Base-by-base conservation (phyloP, 1,140 invertebrate genomes). In the Laupala kohalensis region DNA sequence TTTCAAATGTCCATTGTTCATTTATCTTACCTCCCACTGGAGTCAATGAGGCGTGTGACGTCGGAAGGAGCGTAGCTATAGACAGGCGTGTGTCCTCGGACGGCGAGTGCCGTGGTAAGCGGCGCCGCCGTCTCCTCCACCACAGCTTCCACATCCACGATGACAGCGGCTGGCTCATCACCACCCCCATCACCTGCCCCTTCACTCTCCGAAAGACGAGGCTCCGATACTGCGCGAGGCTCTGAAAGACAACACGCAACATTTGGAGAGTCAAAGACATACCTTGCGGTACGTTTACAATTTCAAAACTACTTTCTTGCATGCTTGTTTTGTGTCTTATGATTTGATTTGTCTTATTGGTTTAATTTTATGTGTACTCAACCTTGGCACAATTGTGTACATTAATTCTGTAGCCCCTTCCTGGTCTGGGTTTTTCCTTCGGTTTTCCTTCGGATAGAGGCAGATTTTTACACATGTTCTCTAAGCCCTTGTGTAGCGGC, bases 251-350 rank as follows among this genome's bases (percentile, higher is more conserved):
- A 78, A 5, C 25, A 27, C 69, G 86, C 84, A 76, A 90, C 86
- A 74, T 90, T 90, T 0, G 90, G 82, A 5, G 88, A 90, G 9
- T n/a, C n/a, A n/a, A n/a, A n/a, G n/a, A n/a, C n/a, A n/a, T n/a
- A n/a, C n/a, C n/a, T n/a, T n/a, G n/a, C n/a, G n/a, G n/a, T n/a
- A n/a, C n/a, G n/a, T n/a, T n/a, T n/a, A n/a, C n/a, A n/a, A n/a
- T n/a, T n/a, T n/a, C n/a, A n/a, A n/a, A n/a, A n/a, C n/a, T n/a
- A n/a, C n/a, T n/a, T n/a, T n/a, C n/a, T n/a, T n/a, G n/a, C n/a
- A n/a, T n/a, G n/a, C n/a, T n/a, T n/a, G n/a, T n/a, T n/a, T n/a
- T n/a, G n/a, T n/a, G n/a, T n/a, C n/a, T n/a, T n/a, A n/a, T n/a
- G n/a, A n/a, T n/a, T n/a, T n/a, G n/a, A n/a, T n/a, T n/a, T n/a